Conservation (phyloP, 2,797 vertebrate genomes). For the Mycteria americana region DNA sequence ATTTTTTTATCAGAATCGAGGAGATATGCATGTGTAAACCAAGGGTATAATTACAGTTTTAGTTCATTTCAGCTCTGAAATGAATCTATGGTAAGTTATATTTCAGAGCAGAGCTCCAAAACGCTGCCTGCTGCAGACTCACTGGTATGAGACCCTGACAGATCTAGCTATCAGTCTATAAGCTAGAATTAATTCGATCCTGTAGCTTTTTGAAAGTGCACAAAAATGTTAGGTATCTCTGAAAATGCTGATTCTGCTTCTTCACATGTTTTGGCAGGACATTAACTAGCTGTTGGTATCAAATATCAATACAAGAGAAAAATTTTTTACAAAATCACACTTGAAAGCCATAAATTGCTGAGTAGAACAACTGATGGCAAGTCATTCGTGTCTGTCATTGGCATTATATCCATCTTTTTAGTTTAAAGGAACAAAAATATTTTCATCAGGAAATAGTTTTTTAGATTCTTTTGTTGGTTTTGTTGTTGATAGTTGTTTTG, state of each 20-base stretch:
- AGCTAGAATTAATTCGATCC: constrained; percentile 54
- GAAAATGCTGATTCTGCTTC: constrained; percentile 43
- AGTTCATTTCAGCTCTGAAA: constrained; percentile 56
- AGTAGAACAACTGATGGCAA: background rate
- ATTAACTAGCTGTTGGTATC: constrained; percentile 7
- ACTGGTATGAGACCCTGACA: constrained; percentile 24
- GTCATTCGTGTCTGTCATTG: background rate
- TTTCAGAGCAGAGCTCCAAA: constrained; percentile 49
- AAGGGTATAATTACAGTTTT: constrained; percentile 53
- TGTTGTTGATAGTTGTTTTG: background rate
- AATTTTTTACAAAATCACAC: background rate
- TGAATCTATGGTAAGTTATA: constrained; percentile 20
- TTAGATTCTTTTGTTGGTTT: background rate
- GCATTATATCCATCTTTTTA: background rate
- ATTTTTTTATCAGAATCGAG: background rate
- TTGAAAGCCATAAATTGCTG: background rate
- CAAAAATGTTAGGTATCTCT: constrained; percentile 60
- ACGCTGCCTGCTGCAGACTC: constrained; percentile 7
- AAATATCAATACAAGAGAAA: constrained; percentile 18
- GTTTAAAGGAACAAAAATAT: background rate
- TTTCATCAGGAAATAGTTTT: background rate
- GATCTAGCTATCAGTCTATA: constrained; percentile 26
- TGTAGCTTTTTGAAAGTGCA: constrained; percentile 34
- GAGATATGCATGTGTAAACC: background rate
- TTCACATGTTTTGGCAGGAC: constrained; percentile 53